phyloP scores from a whole-genome alignment of 2,888 invertebrate genomes.

The Lasius fuliginosus region DNA sequence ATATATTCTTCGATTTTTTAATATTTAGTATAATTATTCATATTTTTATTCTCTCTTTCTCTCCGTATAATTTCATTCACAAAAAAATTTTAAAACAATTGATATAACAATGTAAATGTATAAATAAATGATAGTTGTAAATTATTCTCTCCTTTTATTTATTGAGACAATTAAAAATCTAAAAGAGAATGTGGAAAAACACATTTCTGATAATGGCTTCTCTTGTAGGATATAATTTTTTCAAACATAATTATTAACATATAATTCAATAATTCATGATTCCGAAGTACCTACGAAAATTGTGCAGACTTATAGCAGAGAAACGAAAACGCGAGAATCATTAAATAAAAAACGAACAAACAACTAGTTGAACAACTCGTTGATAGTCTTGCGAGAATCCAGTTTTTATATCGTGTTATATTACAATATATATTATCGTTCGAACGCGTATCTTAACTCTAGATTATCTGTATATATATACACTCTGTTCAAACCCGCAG shows the following conservation, averaged over 20 bases:
- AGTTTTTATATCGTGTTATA: not conserved
- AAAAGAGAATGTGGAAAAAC: not conserved
- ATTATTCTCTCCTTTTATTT: constrained; percentile 1
- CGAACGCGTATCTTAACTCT: constrained; percentile 24
- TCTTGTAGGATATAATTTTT: not conserved
- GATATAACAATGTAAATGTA: not conserved
- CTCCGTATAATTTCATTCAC: not conserved
- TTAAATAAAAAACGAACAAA: not conserved
- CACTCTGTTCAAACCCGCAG: constrained; percentile 60
- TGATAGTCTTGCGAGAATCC: constrained; percentile 1
- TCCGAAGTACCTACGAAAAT: not conserved
- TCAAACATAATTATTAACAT: not conserved
- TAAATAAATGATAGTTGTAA: not conserved
- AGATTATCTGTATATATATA: constrained; percentile 64
- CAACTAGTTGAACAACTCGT: not conserved
- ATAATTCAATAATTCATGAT: not conserved
- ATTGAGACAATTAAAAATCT: not conserved
- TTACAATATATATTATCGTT: constrained; percentile 8
- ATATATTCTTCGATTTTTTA: not conserved
- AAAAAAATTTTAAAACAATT: not conserved
- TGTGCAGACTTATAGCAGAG: not conserved
- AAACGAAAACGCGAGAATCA: not conserved
- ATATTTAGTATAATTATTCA: not conserved
- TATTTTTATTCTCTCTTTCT: not conserved
- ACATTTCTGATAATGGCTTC: not conserved